Evolutionary conservation across 2,113 vertebrate species (phyloP).

Genomic region (Nymphicus hollandicus): DNA sequence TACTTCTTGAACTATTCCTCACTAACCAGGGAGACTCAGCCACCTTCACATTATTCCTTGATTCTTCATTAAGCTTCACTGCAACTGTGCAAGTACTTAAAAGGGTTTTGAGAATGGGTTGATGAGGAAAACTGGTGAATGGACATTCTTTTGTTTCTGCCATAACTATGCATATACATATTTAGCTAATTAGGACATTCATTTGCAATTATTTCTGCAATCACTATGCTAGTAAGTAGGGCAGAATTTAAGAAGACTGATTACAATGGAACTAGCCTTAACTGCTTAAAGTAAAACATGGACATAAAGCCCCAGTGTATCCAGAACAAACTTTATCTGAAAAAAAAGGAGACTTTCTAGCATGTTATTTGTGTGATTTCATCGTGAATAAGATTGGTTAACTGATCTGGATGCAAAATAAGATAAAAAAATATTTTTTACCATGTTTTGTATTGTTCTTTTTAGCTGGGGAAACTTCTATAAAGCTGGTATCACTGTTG

Average conservation of each 20-base stretch:
- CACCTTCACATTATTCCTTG: neutral
- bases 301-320: neutral
- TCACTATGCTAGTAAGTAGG: neutral
- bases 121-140: neutral
- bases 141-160: neutral
- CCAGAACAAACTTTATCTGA: neutral
- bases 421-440: neutral
- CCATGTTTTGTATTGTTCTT: neutral
- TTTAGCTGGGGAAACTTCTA: neutral
- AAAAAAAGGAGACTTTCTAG: neutral
- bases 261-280: neutral
- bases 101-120: neutral
- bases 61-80: neutral
- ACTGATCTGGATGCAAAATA: neutral
- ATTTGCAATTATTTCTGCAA: neutral
- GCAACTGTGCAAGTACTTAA: neutral
- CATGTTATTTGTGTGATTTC: neutral
- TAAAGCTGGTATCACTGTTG: neutral
- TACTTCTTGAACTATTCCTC: neutral
- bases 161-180: neutral
- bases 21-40: neutral
- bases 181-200: neutral
- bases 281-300: neutral
- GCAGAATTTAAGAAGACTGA: neutral
- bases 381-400: neutral